Evolutionary conservation across 2,888 invertebrate genomes (phyloP).

Genomic region (Hipparchia sbordonii): DNA sequence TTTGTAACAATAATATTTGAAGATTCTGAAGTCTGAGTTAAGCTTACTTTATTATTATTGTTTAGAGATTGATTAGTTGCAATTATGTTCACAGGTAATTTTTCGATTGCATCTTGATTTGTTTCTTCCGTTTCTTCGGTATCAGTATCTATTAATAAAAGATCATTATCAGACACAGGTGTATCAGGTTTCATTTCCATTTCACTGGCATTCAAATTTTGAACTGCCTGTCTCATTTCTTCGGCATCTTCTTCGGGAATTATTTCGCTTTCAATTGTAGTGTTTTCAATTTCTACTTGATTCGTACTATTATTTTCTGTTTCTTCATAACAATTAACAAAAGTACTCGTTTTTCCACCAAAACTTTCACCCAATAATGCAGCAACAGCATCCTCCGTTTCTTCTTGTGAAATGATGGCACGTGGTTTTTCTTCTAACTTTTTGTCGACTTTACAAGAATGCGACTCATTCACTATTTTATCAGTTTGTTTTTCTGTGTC

Average conservation of each 20-base stretch:
- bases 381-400: constrained; percentile 96
- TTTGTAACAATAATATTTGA: constrained; percentile 74
- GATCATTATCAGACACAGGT: constrained; percentile 91
- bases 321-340: constrained; percentile 82
- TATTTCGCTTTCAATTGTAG: constrained; percentile 75
- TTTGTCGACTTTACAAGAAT: constrained; percentile 73
- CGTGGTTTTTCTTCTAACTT: constrained; percentile 89
- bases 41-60: constrained; percentile 53
- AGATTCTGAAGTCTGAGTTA: constrained; percentile 65
- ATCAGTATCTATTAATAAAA: constrained; percentile 93
- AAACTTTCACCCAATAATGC: constrained; percentile 94
- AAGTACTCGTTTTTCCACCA: constrained; percentile 83
- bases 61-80: constrained; percentile 60
- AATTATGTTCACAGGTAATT: constrained; percentile 67
- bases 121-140: constrained; percentile 89
- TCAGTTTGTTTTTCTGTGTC: constrained; percentile 57
- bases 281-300: constrained; percentile 73
- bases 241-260: constrained; percentile 89
- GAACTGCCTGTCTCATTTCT: constrained; percentile 92
- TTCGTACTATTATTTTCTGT: constrained; percentile 66
- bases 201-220: constrained; percentile 88
- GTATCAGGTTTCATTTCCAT: constrained; percentile 91
- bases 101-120: constrained; percentile 70
- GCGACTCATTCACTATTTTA: constrained; percentile 53
- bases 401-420: constrained; percentile 94